Evolutionary conservation across 2,888 invertebrate genomes (phyloP), one percentile per base, ranked within the genome.

Genomic region (Phorcus lineatus): DNA sequence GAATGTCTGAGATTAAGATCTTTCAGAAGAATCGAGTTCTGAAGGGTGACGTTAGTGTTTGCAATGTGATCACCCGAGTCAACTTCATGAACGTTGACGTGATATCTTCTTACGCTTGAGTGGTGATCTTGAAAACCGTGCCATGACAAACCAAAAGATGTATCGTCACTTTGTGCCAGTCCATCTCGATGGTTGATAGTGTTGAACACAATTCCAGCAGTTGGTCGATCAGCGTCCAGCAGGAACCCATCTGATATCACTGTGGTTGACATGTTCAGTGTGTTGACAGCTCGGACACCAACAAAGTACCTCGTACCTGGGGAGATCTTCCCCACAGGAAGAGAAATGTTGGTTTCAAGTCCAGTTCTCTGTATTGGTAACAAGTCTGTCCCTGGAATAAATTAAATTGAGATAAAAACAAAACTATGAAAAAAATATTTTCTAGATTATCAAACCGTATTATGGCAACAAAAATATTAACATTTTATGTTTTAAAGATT

Each of bases 231-330:
- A 36, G 40, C 62, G n/a, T 77, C 77, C 31, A 77, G 19, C 52
- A 77, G 36, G 40, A 77, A 77, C 11, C 77, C 77, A 57, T 77
- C 77, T 16, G 57, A 57, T 22, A 62, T 54, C 24, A 54, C 31
- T 28, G 54, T 36, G 0, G 77, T 16, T 28, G 54, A 57, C 55
- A 77, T 31, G 31, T 53, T 53, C 19, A 54, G 9, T 17, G 53
- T 55, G 53, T 87, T 87, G 9, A 79, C 77, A 11, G 87, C 86
- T 24, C 76, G 80, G 2, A 87, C 80, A 16, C 83, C 84, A 16
- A 82, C 67, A 77, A 78, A 87, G 74, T 86, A 86, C 36, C 47
- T 76, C 0, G 82, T 82, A 31, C 86, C 87, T 52, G 82, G 82
- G 52, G 75, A 40, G n/a, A 87, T 80, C 3, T 28, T 74, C 9